Conservation (phyloP, 2,113 vertebrate species). For the Mormyrus iriodes region DNA sequence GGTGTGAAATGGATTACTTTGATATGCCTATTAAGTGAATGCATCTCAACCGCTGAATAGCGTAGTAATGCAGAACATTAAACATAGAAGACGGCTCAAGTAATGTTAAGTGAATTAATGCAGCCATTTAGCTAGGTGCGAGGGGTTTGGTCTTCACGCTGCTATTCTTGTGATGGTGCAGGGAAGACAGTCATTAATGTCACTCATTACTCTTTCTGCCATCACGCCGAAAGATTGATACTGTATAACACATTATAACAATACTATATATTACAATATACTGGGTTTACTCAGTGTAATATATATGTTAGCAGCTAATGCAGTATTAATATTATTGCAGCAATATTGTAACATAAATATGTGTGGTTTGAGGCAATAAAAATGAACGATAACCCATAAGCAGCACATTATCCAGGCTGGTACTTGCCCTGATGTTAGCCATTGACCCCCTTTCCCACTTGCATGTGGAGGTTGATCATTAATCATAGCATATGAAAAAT, state of each 20-base stretch:
- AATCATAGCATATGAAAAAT: slow-evolving; percentile 1
- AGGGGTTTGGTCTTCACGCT: not conserved
- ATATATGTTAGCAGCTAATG: not conserved
- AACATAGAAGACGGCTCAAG: slow-evolving; percentile 28
- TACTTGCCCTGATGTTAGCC: not conserved
- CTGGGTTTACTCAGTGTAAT: not conserved
- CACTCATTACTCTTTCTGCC: not conserved
- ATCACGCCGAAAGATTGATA: not conserved
- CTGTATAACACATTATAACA: not conserved
- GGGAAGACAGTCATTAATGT: slow-evolving; percentile 7
- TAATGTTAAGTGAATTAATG: slow-evolving; percentile 27
- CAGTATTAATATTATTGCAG: not conserved
- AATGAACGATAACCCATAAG: not conserved
- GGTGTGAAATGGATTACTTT: slow-evolving; percentile 30
- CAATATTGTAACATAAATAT: not conserved
- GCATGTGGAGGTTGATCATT: slow-evolving; percentile 3
- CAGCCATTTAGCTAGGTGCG: not conserved
- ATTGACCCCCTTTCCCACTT: not conserved
- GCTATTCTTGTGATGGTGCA: not conserved
- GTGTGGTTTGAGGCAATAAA: not conserved
- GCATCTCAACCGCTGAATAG: slow-evolving; percentile 11
- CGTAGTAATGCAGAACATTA: slow-evolving; percentile 29
- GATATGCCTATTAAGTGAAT: slow-evolving; percentile 31
- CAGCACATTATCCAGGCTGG: not conserved
- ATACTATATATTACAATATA: not conserved